These are phyloP conservation scores for Pelecanoides urinatrix DNA, from an alignment of 2,113 vertebrate species.

Conservation along the genomic window DNA sequence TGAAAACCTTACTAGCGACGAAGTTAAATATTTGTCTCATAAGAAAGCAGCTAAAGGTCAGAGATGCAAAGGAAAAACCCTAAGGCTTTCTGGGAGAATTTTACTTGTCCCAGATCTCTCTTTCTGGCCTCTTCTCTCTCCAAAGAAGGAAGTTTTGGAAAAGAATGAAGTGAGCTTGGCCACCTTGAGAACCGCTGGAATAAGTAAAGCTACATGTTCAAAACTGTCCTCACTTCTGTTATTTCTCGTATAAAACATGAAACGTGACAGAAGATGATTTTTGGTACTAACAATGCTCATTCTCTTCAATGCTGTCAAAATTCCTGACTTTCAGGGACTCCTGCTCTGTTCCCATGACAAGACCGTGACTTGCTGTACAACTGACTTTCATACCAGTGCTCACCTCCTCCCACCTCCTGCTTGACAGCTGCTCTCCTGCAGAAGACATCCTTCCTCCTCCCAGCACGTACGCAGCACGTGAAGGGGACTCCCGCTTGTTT, in stretches of 20 bases:
- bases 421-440: not conserved
- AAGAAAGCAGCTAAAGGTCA: not conserved
- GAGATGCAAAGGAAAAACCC: not conserved
- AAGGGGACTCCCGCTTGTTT: not conserved
- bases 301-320: not conserved
- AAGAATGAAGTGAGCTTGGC: not conserved
- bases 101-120: not conserved
- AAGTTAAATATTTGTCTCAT: not conserved
- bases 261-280: not conserved
- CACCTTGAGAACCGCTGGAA: not conserved
- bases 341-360: not conserved
- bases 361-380: not conserved
- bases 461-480: rapidly evolving
- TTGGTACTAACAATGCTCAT: not conserved
- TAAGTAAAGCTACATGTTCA: not conserved
- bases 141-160: not conserved
- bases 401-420: not conserved
- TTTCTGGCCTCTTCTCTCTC: not conserved
- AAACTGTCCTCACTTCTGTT: not conserved
- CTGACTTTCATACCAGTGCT: not conserved
- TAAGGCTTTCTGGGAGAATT: not conserved
- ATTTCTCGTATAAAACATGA: not conserved
- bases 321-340: not conserved
- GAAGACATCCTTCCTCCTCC: not conserved
- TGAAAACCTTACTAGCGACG: not conserved